Base-by-base conservation (phyloP, 1,140 invertebrate genomes). In the Danaus plexippus region DNA sequence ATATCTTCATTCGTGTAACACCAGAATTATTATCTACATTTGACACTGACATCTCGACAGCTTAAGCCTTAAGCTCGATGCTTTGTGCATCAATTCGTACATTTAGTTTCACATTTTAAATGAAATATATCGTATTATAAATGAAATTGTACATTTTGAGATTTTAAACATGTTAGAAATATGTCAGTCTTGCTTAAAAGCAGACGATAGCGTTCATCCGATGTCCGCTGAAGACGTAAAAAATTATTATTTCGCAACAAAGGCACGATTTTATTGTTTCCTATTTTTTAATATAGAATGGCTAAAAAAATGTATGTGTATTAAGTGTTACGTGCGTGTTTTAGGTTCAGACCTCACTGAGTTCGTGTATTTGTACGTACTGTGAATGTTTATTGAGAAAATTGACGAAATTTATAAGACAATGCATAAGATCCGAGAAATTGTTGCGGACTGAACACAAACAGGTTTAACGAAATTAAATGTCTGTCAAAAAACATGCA, bases 151-250 rank as follows among this genome's bases (percentile, higher is more conserved):
- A 32, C 22, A 32, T 32, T 32, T 32, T 32, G 22, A 3, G 22
- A 32, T 32, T 32, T 32, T 32, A 32, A 32, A 32, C 22, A 32
- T 32, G 22, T 32, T 55, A 47, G 53, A 55, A 55, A 55, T 55
- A 55, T 77, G 75, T 40, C 64, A 63, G 9, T 50, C 56, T 48
- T 77, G 75, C 40, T 59, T 77, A 18, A 57, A 40, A 43, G 43
- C 54, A 9, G 52, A 62, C 12, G 59, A 61, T 32, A 55, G 59
- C 44, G 42, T 77, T 8, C 49, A 45, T 43, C 49, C 54, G n/a
- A 67, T 77, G 66, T 50, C 68, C 22, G 10, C 42, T 9, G 50
- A 57, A 2, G 68, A 75, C 50, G 52, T 69, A 55, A 63, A 61
- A 13, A 42, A 40, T 13, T 75, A 32, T 32, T 32, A 32, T 32